Percentiles rank a stretch among this genome's conserved stretches.
Conservation (phyloP, 1,140 invertebrate genomes). For the Leucophenga varia region DNA sequence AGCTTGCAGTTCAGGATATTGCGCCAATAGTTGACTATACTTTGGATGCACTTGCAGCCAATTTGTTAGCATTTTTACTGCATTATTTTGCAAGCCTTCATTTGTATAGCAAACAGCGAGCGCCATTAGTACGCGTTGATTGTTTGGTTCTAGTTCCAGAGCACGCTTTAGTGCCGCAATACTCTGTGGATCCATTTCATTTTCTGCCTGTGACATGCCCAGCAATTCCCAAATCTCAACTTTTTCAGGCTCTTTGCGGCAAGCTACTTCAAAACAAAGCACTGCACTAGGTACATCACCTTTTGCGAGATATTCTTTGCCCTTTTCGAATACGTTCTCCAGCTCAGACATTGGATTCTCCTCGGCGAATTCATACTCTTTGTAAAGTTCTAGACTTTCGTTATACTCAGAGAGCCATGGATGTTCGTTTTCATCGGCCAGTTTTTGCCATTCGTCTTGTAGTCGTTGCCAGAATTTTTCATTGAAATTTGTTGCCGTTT, state of each 20-base stretch:
- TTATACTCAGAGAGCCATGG: slow-evolving; percentile 71
- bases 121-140: slow-evolving; percentile 83
- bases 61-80: slow-evolving; percentile 69
- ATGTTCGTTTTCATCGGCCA: slow-evolving; percentile 62
- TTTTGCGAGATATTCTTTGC: slow-evolving; percentile 75
- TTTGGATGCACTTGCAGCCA: slow-evolving; percentile 87
- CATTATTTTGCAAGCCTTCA: slow-evolving; percentile 80
- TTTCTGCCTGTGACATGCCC: slow-evolving; percentile 88
- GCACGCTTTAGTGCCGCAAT: slow-evolving; percentile 88
- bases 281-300: slow-evolving; percentile 95
- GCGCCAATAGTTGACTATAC: slow-evolving; percentile 73
- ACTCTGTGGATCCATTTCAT: slow-evolving; percentile 72
- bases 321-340: slow-evolving; percentile 82
- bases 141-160: slow-evolving; percentile 77
- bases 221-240: slow-evolving; percentile 80
- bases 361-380: slow-evolving; percentile 79
- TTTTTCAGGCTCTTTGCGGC: slow-evolving; percentile 79
- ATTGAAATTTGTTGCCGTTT: slow-evolving; percentile 58
- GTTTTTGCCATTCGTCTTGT: slow-evolving; percentile 76
- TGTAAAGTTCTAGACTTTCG: slow-evolving; percentile 66
- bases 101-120: slow-evolving; percentile 95
- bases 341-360: slow-evolving; percentile 85
- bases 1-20: slow-evolving; percentile 48
- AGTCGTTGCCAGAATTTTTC: slow-evolving; percentile 74
- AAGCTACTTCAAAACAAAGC: slow-evolving; percentile 94